Evolutionary conservation across 2,113 vertebrate species (phyloP).

Genomic region (Puffinus mauretanicus): DNA sequence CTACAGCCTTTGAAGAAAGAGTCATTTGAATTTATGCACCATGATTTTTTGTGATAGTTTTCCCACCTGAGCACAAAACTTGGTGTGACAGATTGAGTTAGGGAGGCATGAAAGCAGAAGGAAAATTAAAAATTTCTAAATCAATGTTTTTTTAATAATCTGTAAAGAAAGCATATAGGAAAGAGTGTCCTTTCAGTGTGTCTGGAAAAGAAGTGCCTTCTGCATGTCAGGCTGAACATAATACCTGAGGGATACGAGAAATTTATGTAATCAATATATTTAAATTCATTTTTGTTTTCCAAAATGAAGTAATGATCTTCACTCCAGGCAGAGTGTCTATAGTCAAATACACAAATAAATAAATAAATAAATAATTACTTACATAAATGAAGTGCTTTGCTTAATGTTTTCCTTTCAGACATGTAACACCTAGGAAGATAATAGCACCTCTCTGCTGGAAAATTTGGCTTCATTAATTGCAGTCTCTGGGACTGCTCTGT

Average conservation of each 20-base stretch:
- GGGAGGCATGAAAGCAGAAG: neutral
- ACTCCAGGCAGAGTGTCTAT: neutral
- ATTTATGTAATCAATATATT: neutral
- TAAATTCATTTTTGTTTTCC: neutral
- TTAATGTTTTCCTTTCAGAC: neutral
- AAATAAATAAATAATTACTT: neutral
- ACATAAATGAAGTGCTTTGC: neutral
- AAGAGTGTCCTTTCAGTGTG: neutral
- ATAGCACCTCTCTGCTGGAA: neutral
- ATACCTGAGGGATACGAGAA: neutral
- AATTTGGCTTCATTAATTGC: neutral
- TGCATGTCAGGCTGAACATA: neutral
- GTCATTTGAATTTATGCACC: neutral
- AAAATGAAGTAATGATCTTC: neutral
- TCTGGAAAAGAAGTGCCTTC: neutral
- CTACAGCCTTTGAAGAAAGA: slow-evolving; percentile 10
- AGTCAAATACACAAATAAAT: neutral
- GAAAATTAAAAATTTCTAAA: neutral
- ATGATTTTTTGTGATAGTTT: neutral
- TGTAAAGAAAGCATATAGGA: neutral
- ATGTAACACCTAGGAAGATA: neutral
- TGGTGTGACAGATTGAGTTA: slow-evolving; percentile 26
- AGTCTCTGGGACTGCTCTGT: neutral
- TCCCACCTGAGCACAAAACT: neutral
- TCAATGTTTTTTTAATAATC: neutral